These are phyloP conservation scores for Eospalax fontanierii DNA, from an alignment of 2,797 vertebrate species.

Conservation along the genomic window DNA sequence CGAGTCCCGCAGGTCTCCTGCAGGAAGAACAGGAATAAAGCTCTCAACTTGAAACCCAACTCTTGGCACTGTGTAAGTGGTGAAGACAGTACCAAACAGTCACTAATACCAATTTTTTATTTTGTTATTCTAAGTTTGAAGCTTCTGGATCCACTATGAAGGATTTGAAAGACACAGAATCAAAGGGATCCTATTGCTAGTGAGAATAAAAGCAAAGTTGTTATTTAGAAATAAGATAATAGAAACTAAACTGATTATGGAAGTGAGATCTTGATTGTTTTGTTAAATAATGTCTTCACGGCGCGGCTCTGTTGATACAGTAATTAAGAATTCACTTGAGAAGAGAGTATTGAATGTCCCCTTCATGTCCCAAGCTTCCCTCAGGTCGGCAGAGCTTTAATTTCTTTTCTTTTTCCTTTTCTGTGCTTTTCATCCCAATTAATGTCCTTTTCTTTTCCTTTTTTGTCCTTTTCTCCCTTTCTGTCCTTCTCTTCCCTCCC, in stretches of 20 bases:
- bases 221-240: not conserved
- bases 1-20: rapidly evolving
- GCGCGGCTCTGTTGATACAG: conserved; percentile 25
- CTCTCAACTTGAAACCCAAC: not conserved
- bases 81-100: not conserved
- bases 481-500: too few relatives aligned
- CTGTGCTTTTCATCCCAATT: conserved; percentile 1
- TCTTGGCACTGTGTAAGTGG: conserved; percentile 6
- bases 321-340: conserved; percentile 57
- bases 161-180: not conserved
- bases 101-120: not conserved
- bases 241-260: conserved; percentile 8
- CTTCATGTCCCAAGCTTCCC: not conserved
- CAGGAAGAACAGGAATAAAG: not conserved
- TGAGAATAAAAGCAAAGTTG: conserved; percentile 41
- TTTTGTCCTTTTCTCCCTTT: not conserved
- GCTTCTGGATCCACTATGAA: not conserved
- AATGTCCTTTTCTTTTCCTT: not conserved
- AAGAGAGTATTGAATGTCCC: not conserved
- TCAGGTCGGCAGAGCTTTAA: not conserved
- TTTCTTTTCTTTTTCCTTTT: too few relatives aligned
- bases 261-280: conserved; percentile 48
- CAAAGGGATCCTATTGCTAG: not conserved
- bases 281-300: conserved; percentile 11
- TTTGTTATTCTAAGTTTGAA: not conserved